Conservation (phyloP, 35 echinoderm and acorn worm species). For the Patiria miniata region DNA sequence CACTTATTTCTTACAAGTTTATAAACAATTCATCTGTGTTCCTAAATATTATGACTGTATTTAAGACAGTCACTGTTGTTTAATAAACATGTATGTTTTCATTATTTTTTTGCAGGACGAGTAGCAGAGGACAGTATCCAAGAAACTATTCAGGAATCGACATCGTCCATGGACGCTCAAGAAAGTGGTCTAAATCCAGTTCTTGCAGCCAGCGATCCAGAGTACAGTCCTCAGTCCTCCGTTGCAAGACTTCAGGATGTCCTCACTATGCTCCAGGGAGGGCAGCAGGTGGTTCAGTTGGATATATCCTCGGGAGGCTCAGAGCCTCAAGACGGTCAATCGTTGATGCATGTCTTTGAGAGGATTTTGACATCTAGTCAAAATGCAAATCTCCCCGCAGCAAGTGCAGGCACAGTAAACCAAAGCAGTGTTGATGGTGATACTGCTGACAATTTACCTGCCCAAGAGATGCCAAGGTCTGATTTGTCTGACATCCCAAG, state of each 20-base stretch:
- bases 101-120: too few relatives aligned
- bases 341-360: not conserved
- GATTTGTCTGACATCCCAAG: not conserved
- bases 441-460: not conserved
- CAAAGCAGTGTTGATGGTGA: not conserved
- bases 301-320: not conserved
- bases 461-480: not conserved
- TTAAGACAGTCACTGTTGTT: too few relatives aligned
- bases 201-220: not conserved
- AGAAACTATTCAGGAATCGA: not conserved
- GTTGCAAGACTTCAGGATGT: not conserved
- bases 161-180: not conserved
- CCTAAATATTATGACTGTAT: too few relatives aligned
- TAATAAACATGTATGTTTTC: too few relatives aligned
- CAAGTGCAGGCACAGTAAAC: not conserved
- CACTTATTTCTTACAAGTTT: too few relatives aligned
- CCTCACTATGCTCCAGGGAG: not conserved
- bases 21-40: too few relatives aligned
- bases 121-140: not conserved
- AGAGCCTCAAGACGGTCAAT: not conserved
- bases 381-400: not conserved
- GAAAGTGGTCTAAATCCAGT: not conserved
- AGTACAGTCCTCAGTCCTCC: constrained; percentile 10
- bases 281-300: not conserved
- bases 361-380: not conserved